Base-by-base conservation (phyloP, 2,113 vertebrate genomes). In the Lagopus muta region DNA sequence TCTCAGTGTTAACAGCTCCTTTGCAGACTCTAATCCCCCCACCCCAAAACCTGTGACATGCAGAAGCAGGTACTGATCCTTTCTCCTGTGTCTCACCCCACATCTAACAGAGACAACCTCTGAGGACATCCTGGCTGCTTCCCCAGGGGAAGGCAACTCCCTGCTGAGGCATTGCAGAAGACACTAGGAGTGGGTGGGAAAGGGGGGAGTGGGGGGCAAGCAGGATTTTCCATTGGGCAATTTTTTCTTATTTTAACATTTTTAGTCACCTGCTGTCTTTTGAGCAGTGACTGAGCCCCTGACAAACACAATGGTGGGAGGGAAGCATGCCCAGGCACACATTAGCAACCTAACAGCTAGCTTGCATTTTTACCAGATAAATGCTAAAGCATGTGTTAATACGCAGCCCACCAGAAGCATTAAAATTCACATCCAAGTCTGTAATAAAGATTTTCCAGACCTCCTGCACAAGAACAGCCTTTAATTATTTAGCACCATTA, bases 351-450 rank as follows among this genome's bases (percentile, higher is more conserved):
- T 82, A 91, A 88, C 85, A 73, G 79, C 71, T 3, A 76, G 52
- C 88, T 85, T 48, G 57, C 75, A 42, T 48, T 94, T 95, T 94
- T 88, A 94, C 85, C 90, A 95, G 72, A 34, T 40, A 36, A 79
- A 79, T 19, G 48, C 73, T 92, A 87, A 89, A 89, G 74, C 79
- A 57, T 25, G 30, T 79, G 93, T 89, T 91, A 88, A 92, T 76
- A 82, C 58, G 45, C 89, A 87, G 89, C 89, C 88, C 90, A 92
- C 72, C 67, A 70, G n/a, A 82, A 87, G 55, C n/a, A 95, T 87
- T 82, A 80, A 85, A 89, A 95, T 89, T 89, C 90, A 85, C 82
- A 80, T 70, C 65, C 66, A 77, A 93, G 69, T 54, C 93, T 70
- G 71, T 66, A 89, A 91, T 54, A 89, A 89, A 13, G n/a, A 76